Conservation (phyloP, 2,888 invertebrate genomes). For the Adelognathus sp. region DNA sequence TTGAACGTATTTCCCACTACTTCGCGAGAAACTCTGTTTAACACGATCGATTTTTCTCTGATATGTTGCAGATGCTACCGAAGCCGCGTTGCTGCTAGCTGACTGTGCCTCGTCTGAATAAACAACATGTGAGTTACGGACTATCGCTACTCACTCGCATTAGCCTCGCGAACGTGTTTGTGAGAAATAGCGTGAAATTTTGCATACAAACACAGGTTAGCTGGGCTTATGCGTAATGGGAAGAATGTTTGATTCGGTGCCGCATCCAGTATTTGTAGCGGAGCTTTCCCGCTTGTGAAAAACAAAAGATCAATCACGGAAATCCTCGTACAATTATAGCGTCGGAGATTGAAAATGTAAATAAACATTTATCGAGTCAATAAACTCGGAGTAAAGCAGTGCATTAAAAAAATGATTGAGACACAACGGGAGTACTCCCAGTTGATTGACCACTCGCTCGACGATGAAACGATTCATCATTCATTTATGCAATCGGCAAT, state of each 20-base stretch:
- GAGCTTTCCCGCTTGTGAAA: neutral
- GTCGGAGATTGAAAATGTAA: constrained; percentile 2
- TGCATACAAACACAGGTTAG: neutral
- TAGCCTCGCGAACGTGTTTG: constrained; percentile 3
- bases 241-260: neutral
- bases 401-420: neutral
- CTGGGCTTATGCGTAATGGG: neutral
- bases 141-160: neutral
- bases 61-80: constrained; percentile 78
- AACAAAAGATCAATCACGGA: neutral
- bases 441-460: neutral
- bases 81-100: constrained; percentile 68
- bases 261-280: neutral
- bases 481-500: constrained; percentile 22
- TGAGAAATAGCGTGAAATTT: constrained; percentile 7
- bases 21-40: constrained; percentile 5
- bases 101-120: constrained; percentile 72
- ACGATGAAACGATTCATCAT: neutral
- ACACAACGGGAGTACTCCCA: neutral
- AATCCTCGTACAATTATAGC: neutral
- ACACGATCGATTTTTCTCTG: constrained; percentile 29
- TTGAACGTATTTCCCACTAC: neutral
- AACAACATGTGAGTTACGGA: constrained; percentile 72
- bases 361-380: constrained; percentile 5
- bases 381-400: neutral